Conservation (phyloP, 2,888 invertebrate species). For the Stenotaenia linearis region DNA sequence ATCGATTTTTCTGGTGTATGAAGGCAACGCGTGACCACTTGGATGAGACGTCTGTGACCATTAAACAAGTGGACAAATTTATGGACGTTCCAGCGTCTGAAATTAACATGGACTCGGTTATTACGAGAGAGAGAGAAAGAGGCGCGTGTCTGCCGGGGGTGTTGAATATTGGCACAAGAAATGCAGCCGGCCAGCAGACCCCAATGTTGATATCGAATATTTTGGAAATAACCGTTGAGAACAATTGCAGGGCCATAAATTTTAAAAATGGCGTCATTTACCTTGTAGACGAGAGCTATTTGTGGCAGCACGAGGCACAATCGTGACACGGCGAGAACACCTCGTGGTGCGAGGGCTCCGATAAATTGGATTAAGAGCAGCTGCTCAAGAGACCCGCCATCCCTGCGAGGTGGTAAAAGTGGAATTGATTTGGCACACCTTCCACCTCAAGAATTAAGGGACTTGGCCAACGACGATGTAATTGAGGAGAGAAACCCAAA, state of each 20-base stretch:
- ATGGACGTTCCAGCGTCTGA: background rate
- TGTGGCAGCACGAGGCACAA: conserved; percentile 5
- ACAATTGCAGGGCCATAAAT: conserved; percentile 27
- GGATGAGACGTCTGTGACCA: background rate
- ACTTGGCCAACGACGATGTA: conserved; percentile 19
- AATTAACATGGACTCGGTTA: background rate
- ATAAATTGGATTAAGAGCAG: conserved; percentile 32
- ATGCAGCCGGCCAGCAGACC: background rate
- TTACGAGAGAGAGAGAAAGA: background rate
- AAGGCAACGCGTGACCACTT: conserved; percentile 6
- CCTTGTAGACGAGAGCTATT: background rate
- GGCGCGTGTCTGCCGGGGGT: background rate
- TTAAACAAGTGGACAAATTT: background rate
- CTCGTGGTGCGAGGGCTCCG: conserved; percentile 5
- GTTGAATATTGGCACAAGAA: background rate
- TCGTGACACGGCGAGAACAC: background rate
- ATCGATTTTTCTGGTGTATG: conserved; percentile 2
- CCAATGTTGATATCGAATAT: conserved; percentile 28
- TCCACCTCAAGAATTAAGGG: conserved; percentile 21
- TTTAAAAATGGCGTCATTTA: conserved; percentile 28
- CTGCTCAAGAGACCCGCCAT: conserved; percentile 21
- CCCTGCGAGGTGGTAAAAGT: conserved; percentile 28
- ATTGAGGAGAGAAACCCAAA: conserved; percentile 15
- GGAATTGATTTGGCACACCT: conserved; percentile 29
- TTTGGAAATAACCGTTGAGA: conserved; percentile 21